Evolutionary conservation across 37 sponge, comb jelly and placozoan species (phyloP).

Genomic region (Lycopodina hypogea): DNA sequence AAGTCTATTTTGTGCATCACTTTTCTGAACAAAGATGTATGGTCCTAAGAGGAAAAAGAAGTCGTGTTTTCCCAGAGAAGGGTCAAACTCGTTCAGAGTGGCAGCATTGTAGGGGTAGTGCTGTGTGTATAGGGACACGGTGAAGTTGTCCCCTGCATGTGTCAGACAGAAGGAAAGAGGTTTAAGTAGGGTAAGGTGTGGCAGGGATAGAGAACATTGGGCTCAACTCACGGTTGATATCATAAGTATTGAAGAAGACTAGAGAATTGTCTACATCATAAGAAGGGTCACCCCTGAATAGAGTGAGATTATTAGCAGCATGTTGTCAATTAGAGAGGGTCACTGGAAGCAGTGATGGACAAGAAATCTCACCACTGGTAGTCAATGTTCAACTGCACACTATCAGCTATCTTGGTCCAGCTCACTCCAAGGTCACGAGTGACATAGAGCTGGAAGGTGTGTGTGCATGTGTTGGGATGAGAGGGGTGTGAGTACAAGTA

Average conservation of each 20-base stretch:
- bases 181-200: not conserved
- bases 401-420: slow-evolving; percentile 33
- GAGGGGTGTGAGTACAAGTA: not conserved
- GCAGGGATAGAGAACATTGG: not conserved
- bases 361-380: slow-evolving; percentile 42
- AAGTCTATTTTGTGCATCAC: not conserved
- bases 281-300: slow-evolving; percentile 42
- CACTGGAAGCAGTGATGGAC: not conserved
- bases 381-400: slow-evolving; percentile 23
- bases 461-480: not conserved
- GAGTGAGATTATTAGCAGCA: not conserved
- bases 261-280: not conserved
- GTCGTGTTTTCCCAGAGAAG: slow-evolving; percentile 45
- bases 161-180: not conserved
- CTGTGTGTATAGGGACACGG: slow-evolving; percentile 42
- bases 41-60: slow-evolving; percentile 40
- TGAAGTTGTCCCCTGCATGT: slow-evolving; percentile 7
- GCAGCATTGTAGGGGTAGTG: slow-evolving; percentile 24
- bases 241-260: slow-evolving; percentile 43
- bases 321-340: not conserved
- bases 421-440: slow-evolving; percentile 26
- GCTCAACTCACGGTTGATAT: not conserved
- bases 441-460: slow-evolving; percentile 38
- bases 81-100: slow-evolving; percentile 47
- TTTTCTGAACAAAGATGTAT: slow-evolving; percentile 63